phyloP scores from a whole-genome alignment of 2,113 vertebrate genomes.

The Hypocryptadius cinnamomeus region DNA sequence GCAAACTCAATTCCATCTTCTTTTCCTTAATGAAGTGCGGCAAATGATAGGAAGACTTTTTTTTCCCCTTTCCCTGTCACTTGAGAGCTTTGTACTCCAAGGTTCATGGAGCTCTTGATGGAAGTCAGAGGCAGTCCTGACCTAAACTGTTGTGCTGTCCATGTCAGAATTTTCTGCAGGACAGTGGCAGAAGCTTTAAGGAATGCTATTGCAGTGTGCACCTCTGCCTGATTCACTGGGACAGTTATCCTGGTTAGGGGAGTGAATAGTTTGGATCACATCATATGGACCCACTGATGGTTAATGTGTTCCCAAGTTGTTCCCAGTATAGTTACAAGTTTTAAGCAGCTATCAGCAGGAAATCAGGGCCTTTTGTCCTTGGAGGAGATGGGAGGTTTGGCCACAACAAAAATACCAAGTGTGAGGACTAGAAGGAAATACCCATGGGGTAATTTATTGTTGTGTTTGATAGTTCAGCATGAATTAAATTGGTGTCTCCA shows the following conservation, averaged over 20 bases:
- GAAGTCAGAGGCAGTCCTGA: not conserved
- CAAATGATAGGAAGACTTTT: not conserved
- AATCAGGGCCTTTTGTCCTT: not conserved
- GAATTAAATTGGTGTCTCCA: not conserved
- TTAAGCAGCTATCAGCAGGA: not conserved
- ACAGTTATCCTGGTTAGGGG: not conserved
- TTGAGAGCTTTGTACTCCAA: not conserved
- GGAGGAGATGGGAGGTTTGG: not conserved
- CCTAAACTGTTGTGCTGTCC: not conserved
- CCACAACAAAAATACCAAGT: not conserved
- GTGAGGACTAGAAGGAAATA: not conserved
- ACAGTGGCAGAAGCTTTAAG: not conserved
- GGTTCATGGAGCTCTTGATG: not conserved
- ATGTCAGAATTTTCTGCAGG: not conserved
- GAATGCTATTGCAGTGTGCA: not conserved
- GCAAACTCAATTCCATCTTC: not conserved
- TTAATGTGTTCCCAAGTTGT: not conserved
- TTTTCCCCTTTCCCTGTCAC: not conserved
- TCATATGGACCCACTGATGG: not conserved
- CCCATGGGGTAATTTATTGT: not conserved
- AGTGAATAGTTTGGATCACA: not conserved
- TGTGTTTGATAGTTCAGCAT: not conserved
- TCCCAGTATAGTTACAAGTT: not conserved
- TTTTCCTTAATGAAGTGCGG: not conserved
- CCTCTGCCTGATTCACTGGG: not conserved